These are phyloP conservation scores for Trichonephila clavata DNA, from an alignment of 1,140 invertebrate genomes.

Conservation along the genomic window DNA sequence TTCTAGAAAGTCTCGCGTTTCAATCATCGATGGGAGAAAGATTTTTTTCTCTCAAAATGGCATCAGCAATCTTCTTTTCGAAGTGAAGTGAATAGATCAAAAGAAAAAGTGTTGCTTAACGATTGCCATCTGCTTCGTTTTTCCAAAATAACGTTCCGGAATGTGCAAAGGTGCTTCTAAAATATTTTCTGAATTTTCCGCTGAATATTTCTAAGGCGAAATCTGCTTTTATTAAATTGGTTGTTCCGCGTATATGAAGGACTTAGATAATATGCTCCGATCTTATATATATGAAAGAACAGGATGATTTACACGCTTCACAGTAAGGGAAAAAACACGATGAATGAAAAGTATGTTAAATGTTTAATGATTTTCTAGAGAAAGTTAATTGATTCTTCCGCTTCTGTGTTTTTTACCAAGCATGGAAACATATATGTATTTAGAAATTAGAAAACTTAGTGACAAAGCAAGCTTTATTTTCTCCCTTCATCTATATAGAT, in stretches of 20 bases:
- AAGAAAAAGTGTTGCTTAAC: not conserved
- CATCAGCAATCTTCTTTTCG: not conserved
- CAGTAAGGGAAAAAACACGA: too few species aligned
- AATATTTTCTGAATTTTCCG: not conserved
- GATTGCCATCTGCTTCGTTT: not conserved
- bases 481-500: too few species aligned
- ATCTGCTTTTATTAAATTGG: not conserved
- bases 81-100: slow-evolving; percentile 1
- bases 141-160: not conserved
- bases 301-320: too few species aligned
- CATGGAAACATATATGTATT: not conserved
- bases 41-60: not conserved
- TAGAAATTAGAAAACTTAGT: too few species aligned
- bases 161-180: not conserved
- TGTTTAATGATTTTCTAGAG: not conserved
- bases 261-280: not conserved
- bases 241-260: not conserved
- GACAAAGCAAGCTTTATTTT: too few species aligned
- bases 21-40: not conserved
- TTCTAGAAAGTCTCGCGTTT: slow-evolving; percentile 2
- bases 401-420: not conserved
- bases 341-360: not conserved
- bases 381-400: not conserved
- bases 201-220: not conserved
- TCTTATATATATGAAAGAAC: not conserved